These are phyloP conservation scores for Argynnis bischoffii DNA, from an alignment of 2,888 invertebrate species.

Conservation along the genomic window DNA sequence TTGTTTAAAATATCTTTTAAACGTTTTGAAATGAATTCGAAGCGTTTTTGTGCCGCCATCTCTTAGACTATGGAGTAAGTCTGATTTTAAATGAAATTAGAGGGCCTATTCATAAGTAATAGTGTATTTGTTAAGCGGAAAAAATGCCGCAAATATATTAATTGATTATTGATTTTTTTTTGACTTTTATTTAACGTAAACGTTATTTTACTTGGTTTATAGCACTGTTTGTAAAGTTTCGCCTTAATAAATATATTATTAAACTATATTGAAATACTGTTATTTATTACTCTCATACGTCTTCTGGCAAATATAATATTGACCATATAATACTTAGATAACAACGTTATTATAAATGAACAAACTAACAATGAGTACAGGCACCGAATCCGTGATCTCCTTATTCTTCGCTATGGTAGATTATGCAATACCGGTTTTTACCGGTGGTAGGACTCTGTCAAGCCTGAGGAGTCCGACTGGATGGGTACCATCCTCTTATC, in stretches of 20 bases:
- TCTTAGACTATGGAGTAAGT: slow-evolving; percentile 20
- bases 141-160: slow-evolving; percentile 32
- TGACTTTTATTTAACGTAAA: slow-evolving; percentile 60
- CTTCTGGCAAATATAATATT: too few species aligned
- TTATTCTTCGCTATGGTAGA: too few species aligned
- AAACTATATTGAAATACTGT: slow-evolving; percentile 14
- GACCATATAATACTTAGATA: too few species aligned
- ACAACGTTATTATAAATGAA: too few species aligned
- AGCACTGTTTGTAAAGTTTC: slow-evolving; percentile 52
- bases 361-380: too few species aligned
- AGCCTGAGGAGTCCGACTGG: too few species aligned
- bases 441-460: too few species aligned
- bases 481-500: too few species aligned
- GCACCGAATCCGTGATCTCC: too few species aligned
- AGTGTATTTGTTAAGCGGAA: slow-evolving; percentile 19
- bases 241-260: slow-evolving; percentile 39
- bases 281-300: neutral
- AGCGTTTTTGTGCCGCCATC: neutral
- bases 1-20: neutral
- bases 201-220: slow-evolving; percentile 60
- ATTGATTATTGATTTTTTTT: slow-evolving; percentile 38
- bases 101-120: slow-evolving; percentile 36
- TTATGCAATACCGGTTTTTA: too few species aligned
- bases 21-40: neutral
- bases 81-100: slow-evolving; percentile 31